Conservation (phyloP, 37 sponge, comb jelly and placozoan genomes). For the Aplysina aerophoba region DNA sequence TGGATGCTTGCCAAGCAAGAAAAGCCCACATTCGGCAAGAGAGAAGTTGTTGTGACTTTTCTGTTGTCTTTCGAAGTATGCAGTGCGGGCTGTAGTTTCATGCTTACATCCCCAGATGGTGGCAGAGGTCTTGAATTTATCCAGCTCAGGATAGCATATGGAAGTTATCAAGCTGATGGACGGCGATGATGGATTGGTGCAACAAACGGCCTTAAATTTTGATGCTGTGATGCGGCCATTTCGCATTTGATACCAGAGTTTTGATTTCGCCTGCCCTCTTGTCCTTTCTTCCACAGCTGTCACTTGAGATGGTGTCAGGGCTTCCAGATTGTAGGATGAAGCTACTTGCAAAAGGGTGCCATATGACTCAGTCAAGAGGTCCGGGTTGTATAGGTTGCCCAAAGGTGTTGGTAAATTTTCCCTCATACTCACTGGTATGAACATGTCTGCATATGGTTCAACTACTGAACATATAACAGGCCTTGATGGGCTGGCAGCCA, state of each 20-base stretch:
- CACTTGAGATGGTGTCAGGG: conserved; percentile 38
- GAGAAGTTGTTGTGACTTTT: not conserved
- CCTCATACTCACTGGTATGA: too few species aligned
- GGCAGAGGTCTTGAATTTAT: conserved; percentile 38
- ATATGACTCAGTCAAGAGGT: too few species aligned
- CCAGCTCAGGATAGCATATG: conserved; percentile 68
- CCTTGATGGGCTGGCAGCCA: too few species aligned
- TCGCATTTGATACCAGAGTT: conserved; percentile 54
- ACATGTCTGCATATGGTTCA: too few species aligned
- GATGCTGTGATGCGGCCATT: conserved; percentile 75
- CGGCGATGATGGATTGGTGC: conserved; percentile 36
- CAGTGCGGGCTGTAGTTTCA: conserved; percentile 41
- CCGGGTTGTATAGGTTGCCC: too few species aligned
- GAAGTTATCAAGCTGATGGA: conserved; percentile 52
- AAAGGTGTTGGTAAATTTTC: too few species aligned
- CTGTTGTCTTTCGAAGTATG: not conserved
- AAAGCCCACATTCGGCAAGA: conserved; percentile 36
- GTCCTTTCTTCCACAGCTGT: conserved; percentile 41
- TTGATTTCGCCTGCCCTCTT: conserved; percentile 44
- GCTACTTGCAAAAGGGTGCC: too few species aligned
- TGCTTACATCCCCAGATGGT: conserved; percentile 70
- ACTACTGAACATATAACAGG: too few species aligned
- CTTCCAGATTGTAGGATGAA: too few species aligned
- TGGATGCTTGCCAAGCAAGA: conserved; percentile 42
- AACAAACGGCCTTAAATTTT: conserved; percentile 46